These are phyloP conservation scores for Pogonus chalceus DNA, from an alignment of 1,140 invertebrate genomes.

Conservation along the genomic window DNA sequence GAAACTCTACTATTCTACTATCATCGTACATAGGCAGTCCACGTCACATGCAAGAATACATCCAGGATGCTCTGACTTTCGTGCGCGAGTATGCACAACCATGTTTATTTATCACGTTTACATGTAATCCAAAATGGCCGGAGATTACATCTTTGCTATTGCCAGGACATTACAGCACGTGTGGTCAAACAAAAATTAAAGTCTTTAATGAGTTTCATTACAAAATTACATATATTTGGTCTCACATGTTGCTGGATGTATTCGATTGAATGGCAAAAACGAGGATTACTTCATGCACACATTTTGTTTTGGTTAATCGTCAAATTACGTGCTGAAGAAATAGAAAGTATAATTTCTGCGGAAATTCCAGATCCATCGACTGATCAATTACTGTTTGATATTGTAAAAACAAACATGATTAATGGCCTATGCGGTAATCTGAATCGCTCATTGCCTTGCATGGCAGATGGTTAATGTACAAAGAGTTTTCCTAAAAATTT, in stretches of 20 bases:
- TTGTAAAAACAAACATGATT: constrained; percentile 39
- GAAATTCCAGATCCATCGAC: constrained; percentile 41
- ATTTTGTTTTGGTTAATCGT: constrained; percentile 37
- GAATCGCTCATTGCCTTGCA: constrained; percentile 39
- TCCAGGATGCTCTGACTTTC: constrained; percentile 35
- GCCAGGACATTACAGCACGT: constrained; percentile 29
- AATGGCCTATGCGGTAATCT: constrained; percentile 42
- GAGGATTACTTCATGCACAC: constrained; percentile 38
- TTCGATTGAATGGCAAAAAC: constrained; percentile 39
- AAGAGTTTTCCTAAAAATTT: constrained; percentile 35
- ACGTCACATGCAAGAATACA: constrained; percentile 35
- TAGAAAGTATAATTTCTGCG: constrained; percentile 41
- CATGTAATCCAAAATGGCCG: constrained; percentile 41
- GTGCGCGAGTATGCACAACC: constrained; percentile 33
- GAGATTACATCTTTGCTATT: constrained; percentile 32
- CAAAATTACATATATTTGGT: constrained; percentile 26
- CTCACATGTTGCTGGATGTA: constrained; percentile 33
- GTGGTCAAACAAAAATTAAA: constrained; percentile 34
- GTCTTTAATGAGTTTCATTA: constrained; percentile 26
- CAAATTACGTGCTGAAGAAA: constrained; percentile 32
- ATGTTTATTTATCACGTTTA: constrained; percentile 38
- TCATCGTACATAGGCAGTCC: constrained; percentile 31
- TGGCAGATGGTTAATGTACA: constrained; percentile 36
- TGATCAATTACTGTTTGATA: constrained; percentile 34
- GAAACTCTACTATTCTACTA: constrained; percentile 28